Evolutionary conservation across 2,113 vertebrate species (phyloP).

Genomic region (Anas platyrhynchos): DNA sequence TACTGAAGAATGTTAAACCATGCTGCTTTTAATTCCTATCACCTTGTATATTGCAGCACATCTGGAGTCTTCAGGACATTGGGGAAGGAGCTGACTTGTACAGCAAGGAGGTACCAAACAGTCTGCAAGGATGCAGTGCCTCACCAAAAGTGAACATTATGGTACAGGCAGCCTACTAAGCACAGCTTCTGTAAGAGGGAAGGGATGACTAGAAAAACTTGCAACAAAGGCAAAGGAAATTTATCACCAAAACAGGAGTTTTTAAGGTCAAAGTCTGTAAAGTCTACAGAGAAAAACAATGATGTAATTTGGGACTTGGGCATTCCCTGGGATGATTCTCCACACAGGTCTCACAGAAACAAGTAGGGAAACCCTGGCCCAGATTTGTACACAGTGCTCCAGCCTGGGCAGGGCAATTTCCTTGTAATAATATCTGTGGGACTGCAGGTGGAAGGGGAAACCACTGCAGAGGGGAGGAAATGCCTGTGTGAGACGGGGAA

Average conservation of each 20-base stretch:
- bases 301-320: no score
- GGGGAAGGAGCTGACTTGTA: neutral
- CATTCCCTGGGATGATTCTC: neutral
- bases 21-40: neutral
- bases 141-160: neutral
- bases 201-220: neutral
- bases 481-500: neutral
- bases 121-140: no score
- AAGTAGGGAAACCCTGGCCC: neutral
- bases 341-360: neutral
- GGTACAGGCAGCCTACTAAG: neutral
- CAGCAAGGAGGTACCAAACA: neutral
- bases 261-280: neutral
- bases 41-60: neutral
- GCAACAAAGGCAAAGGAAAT: neutral
- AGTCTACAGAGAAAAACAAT: neutral
- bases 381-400: no score
- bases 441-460: no score
- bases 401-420: neutral
- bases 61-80: neutral
- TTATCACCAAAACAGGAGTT: neutral
- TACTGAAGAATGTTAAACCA: neutral
- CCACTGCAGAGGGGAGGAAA: neutral
- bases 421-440: no score
- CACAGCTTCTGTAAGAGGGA: neutral